Base-by-base conservation (phyloP, 2,797 vertebrate species). In the Betta splendens region DNA sequence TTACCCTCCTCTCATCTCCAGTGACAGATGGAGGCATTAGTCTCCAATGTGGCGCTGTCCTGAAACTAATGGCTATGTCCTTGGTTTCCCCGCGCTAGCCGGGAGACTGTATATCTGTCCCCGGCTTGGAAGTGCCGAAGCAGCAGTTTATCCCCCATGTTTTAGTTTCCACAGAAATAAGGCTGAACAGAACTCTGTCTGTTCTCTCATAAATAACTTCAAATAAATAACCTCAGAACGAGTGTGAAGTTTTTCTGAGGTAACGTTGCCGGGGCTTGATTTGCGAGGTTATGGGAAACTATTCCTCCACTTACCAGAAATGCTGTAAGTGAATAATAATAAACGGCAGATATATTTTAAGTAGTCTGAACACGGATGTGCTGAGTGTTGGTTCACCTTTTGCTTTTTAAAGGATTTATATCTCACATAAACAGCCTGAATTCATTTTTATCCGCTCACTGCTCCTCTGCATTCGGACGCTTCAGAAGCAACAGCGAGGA, bases 11-110 rank as follows among this genome's bases (percentile, higher is more conserved):
- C 88, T 91, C 89, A 89, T 91, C 87, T 87, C 85, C 83, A 63
- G 79, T 91, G 87, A 91, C 88, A 91, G 89, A 89, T 89, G 87
- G 88, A 91, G 87, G 86, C 89, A 91, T 91, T 89, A 89, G 89
- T 89, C 83, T 89, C 83, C 87, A 82, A 89, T 87, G 87, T 89
- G 88, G 86, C 79, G 82, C 88, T 89, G 88, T 89, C 89, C 88
- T 88, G 88, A 88, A 91, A 91, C 89, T 89, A 91, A 91, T 91
- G 87, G 87, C 87, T 91, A 85, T 89, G 89, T 91, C 89, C 89
- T 91, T 91, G 89, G 88, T 83, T 86, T 86, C 84, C 83, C 83
- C 66, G 76, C 25, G 23, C 77, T 77, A 79, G 84, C 88, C 58
- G 79, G 77, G 80, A 84, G 85, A 86, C 86, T 85, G 87, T 91